Base-by-base conservation (phyloP, 2,113 vertebrate species). In the Leucopsar rothschildi region DNA sequence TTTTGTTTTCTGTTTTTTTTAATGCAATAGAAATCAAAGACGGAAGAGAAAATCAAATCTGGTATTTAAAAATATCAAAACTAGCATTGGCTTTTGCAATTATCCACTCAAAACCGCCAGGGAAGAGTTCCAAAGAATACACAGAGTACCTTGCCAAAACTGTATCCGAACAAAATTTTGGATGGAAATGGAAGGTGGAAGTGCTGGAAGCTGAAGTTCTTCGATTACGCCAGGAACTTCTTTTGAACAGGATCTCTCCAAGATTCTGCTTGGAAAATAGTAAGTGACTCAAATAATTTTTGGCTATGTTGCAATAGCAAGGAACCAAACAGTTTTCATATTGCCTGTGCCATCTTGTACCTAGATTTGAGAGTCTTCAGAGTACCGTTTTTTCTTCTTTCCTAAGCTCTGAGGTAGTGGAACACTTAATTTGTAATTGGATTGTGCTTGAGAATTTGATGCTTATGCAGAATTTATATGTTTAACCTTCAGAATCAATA, bases 1-100 rank as follows among this genome's bases (percentile, higher is more conserved):
- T 64, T 93, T 75, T 95, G 42, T 60, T 94, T 80, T 76, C 57
- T 97, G 27, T 92, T 88, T 88, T 88, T 83, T 82, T 49, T 86
- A 59, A 91, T 68, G 10, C 53, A 27, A 27, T 78, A 98, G 97
- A 87, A 66, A 95, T 86, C 59, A 90, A 93, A 94, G 29, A 17
- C 6, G 8, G 68, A 79, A 65, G 88, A 95, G 96, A 97, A 93
- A n/a, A 86, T 73, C 89, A 97, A 56, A 49, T 59, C 14, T 98
- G 97, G 94, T 95, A 97, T 75, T 77, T 98, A 76, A 97, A 90
- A 93, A 98, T 97, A 22, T 98, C 97, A 93, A 98, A 97, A 91
- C 40, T 99, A 31, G 98, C 98, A 10, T n/a, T 98, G 87, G 99
- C 99, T 6, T 94, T 99, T 96, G 98, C 98, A 11, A 91, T 99